Percentiles rank a stretch among this genome's conserved stretches.
Conservation (phyloP, 2,797 vertebrate genomes). For the Cyprinodon diabolis region DNA sequence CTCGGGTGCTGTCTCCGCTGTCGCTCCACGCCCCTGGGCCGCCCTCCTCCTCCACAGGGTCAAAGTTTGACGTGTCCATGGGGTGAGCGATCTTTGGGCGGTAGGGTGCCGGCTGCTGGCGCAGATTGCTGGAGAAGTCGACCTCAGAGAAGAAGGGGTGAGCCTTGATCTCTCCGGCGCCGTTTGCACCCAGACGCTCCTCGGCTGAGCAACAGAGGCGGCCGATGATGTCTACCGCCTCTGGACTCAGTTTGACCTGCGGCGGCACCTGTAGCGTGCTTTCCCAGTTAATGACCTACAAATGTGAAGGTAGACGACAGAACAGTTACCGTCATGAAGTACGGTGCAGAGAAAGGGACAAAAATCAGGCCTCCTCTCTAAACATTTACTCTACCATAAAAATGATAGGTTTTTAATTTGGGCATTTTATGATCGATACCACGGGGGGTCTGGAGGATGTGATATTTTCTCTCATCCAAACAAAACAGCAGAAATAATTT, state of each 20-base stretch:
- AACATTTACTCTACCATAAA: too few species aligned
- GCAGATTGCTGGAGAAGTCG: constrained; percentile 93
- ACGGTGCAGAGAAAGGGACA: neutral
- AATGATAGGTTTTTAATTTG: too few species aligned
- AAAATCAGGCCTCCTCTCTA: neutral
- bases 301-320: neutral
- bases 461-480: too few species aligned
- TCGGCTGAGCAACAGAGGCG: constrained; percentile 94
- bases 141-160: constrained; percentile 91
- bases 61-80: constrained; percentile 99
- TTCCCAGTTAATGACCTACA: constrained; percentile 98
- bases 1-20: constrained; percentile 89
- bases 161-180: constrained; percentile 93
- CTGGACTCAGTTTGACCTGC: constrained; percentile 92
- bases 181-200: constrained; percentile 90
- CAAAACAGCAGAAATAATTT: too few species aligned
- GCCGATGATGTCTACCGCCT: constrained; percentile 93
- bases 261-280: constrained; percentile 95
- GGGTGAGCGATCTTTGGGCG: constrained; percentile 96
- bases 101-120: constrained; percentile 94
- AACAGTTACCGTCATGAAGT: neutral
- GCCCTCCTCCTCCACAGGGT: constrained; percentile 94
- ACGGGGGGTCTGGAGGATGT: too few species aligned
- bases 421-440: too few species aligned
- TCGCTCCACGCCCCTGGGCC: constrained; percentile 86